Conservation (phyloP, 2,797 vertebrate species). For the Adrianichthys oophorus region DNA sequence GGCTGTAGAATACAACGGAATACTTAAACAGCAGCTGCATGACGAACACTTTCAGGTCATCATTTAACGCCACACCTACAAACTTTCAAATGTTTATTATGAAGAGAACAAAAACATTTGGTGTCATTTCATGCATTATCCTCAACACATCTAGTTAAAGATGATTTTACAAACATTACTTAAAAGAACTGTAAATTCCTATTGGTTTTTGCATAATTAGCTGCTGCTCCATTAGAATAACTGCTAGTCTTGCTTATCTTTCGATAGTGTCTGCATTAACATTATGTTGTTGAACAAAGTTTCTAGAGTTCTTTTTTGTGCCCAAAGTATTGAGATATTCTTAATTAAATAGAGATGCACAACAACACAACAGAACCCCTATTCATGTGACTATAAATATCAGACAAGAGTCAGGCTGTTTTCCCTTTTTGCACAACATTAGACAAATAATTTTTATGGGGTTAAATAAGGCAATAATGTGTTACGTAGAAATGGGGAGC, state of each 20-base stretch:
- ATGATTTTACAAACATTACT: no score
- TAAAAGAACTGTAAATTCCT: no score
- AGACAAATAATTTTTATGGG: neutral
- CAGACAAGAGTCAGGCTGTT: conserved; percentile 6
- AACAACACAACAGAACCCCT: conserved; percentile 8
- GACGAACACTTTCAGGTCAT: neutral
- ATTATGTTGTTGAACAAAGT: no score
- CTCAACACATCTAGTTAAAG: no score
- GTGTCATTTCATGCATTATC: no score
- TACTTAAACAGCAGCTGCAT: no score
- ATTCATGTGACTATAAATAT: conserved; percentile 11
- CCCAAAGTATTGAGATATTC: neutral
- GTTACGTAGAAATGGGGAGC: neutral
- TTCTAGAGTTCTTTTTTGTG: neutral
- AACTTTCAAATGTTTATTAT: neutral
- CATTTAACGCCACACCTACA: neutral
- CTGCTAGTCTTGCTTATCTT: no score
- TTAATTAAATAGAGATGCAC: neutral
- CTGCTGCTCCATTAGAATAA: no score
- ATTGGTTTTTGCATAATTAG: no score
- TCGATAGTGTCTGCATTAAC: no score
- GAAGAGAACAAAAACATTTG: neutral
- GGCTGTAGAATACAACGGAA: no score
- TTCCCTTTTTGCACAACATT: conserved; percentile 7
- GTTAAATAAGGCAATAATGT: conserved; percentile 15